These are phyloP conservation scores for Raphicerus campestris DNA, from an alignment of 2,113 vertebrate species.

Conservation along the genomic window DNA sequence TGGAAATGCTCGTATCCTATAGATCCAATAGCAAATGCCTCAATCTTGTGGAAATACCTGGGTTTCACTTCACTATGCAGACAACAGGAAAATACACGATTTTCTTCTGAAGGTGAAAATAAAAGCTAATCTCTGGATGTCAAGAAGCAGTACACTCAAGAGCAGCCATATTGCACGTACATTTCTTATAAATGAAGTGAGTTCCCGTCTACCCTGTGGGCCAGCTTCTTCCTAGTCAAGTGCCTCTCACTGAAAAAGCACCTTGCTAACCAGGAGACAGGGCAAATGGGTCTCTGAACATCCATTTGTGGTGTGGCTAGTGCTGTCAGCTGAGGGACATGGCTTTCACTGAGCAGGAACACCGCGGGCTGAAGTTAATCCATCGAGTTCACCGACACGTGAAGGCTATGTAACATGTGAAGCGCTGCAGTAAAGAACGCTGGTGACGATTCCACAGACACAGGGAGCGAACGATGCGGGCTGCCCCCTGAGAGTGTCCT, in stretches of 20 bases:
- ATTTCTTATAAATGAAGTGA: not conserved
- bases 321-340: not conserved
- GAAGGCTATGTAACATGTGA: fast-evolving
- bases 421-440: not conserved
- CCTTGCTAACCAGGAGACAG: not conserved
- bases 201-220: fast-evolving
- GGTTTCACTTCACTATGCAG: not conserved
- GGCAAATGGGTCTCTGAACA: not conserved
- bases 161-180: not conserved
- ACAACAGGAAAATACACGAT: not conserved
- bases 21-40: not conserved
- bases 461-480: fast-evolving
- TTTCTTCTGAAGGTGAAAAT: not conserved
- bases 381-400: not conserved
- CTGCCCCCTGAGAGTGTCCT: not conserved
- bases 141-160: not conserved
- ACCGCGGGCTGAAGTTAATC: not conserved
- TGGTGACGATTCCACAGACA: not conserved
- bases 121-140: not conserved
- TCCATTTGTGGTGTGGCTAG: not conserved
- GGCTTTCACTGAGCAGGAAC: not conserved
- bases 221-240: not conserved
- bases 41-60: not conserved
- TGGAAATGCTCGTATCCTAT: not conserved
- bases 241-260: not conserved